Percentiles rank a stretch among this genome's conserved stretches.
Evolutionary conservation across 2,888 invertebrate species (phyloP).

Genomic region (Sicus ferrugineus): DNA sequence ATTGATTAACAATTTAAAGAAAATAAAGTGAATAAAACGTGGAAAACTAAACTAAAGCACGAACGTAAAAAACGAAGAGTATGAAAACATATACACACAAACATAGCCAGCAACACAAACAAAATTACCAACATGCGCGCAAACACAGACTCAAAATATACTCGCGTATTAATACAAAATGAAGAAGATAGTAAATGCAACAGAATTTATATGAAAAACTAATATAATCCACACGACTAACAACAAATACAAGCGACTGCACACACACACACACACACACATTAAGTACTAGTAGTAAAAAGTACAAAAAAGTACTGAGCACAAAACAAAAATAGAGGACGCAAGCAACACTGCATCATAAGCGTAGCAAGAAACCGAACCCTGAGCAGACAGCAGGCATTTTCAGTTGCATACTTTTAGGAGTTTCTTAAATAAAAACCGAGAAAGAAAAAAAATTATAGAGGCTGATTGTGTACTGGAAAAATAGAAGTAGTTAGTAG

Average conservation of each 20-base stretch:
- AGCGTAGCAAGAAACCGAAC: background rate
- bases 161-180: too few species aligned
- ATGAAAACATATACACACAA: constrained; percentile 12
- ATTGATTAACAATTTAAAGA: constrained; percentile 48
- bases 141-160: background rate
- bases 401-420: constrained; percentile 24
- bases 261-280: background rate
- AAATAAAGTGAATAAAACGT: constrained; percentile 4
- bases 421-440: constrained; percentile 2
- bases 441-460: background rate
- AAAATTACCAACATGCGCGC: background rate
- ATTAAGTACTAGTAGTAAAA: background rate
- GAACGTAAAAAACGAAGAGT: constrained; percentile 24
- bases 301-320: constrained; percentile 1
- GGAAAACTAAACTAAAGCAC: background rate
- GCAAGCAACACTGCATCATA: background rate
- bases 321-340: constrained; percentile 3
- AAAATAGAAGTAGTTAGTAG: too few species aligned
- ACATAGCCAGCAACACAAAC: constrained; percentile 14
- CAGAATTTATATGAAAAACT: background rate
- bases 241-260: background rate
- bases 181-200: too few species aligned
- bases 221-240: background rate
- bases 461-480: background rate
- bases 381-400: background rate